phyloP scores from a whole-genome alignment of 2,888 invertebrate genomes.

The Tetheella fluctuosa region DNA sequence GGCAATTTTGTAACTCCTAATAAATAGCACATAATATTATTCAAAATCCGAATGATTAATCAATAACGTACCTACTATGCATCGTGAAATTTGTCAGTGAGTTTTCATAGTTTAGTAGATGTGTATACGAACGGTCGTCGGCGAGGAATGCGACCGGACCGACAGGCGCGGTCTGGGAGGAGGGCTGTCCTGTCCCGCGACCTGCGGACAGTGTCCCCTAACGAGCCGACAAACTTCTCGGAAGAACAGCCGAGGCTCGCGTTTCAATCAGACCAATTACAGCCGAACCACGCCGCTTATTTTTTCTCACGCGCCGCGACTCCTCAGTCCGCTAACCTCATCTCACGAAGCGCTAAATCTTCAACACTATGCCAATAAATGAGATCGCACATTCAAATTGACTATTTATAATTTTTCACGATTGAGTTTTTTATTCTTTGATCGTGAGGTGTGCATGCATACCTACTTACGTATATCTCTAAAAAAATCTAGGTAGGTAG shows the following conservation, averaged over 20 bases:
- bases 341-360: constrained; percentile 32
- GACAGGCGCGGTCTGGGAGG: constrained; percentile 32
- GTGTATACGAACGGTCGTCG: constrained; percentile 29
- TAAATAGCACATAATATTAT: constrained; percentile 11
- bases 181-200: constrained; percentile 34
- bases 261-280: constrained; percentile 83
- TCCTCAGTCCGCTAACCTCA: constrained; percentile 37
- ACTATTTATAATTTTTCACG: constrained; percentile 50
- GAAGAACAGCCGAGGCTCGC: constrained; percentile 69
- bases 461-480: too few relatives aligned
- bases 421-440: constrained; percentile 41
- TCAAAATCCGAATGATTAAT: not conserved
- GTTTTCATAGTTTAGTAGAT: constrained; percentile 30
- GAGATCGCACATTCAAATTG: constrained; percentile 47
- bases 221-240: constrained; percentile 73
- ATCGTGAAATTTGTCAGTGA: not conserved
- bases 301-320: constrained; percentile 64
- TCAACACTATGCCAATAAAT: constrained; percentile 39
- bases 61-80: not conserved
- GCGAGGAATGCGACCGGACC: constrained; percentile 51
- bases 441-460: constrained; percentile 30
- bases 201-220: constrained; percentile 70
- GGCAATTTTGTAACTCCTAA: constrained; percentile 27
- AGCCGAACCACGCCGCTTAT: constrained; percentile 66
- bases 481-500: constrained; percentile 1